Conservation (phyloP, 2,113 vertebrate species). For the Eclectus roratus region DNA sequence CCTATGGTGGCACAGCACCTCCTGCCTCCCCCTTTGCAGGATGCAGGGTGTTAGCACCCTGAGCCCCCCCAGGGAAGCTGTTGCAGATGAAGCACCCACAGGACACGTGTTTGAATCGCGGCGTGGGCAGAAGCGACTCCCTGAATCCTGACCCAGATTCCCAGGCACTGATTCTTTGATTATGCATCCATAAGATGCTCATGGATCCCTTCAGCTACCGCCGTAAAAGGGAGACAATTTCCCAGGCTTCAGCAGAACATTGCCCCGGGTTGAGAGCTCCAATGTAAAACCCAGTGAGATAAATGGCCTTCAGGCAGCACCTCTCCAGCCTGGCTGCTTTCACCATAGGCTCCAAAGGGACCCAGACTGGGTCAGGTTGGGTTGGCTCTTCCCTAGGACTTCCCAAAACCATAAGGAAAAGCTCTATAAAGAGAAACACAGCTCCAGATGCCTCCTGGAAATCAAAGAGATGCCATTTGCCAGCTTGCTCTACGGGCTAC, state of each 20-base stretch:
- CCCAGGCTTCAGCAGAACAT: slow-evolving; percentile 29
- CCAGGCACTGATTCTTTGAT: slow-evolving; percentile 46
- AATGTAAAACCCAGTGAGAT: slow-evolving; percentile 22
- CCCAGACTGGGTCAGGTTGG: not conserved
- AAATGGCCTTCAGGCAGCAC: slow-evolving; percentile 8
- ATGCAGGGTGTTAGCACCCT: not conserved
- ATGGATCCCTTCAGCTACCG: slow-evolving; percentile 8
- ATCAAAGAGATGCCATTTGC: not conserved
- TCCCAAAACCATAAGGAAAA: not conserved
- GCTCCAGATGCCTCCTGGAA: not conserved
- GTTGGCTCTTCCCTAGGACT: not conserved
- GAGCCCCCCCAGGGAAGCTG: not conserved
- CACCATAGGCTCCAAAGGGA: not conserved
- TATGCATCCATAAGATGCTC: slow-evolving; percentile 36
- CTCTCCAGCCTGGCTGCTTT: fast-evolving
- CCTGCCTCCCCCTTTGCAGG: not conserved
- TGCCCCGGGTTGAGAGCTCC: slow-evolving; percentile 8
- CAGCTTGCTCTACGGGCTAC: slow-evolving; percentile 13
- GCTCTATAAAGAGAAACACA: not conserved
- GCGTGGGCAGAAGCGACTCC: slow-evolving; percentile 24
- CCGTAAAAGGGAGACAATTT: slow-evolving; percentile 39
- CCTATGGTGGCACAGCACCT: not conserved
- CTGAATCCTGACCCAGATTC: slow-evolving; percentile 64
- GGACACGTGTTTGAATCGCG: slow-evolving; percentile 20
- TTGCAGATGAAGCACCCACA: not conserved